Evolutionary conservation across 2,888 invertebrate species (phyloP), one percentile per base, ranked within the genome.

Genomic region (Resseliella maxima): DNA sequence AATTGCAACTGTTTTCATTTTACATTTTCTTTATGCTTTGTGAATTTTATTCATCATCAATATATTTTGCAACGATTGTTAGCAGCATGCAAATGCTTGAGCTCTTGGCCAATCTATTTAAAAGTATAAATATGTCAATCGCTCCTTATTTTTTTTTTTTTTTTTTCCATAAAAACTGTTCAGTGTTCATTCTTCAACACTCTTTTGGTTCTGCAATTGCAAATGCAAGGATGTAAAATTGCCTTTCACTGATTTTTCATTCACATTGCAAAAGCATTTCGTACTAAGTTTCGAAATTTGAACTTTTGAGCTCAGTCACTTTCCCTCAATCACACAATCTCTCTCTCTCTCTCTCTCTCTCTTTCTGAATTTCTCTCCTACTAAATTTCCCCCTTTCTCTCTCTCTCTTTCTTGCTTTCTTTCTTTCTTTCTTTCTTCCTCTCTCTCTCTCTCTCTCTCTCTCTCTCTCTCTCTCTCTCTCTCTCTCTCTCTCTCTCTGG

Each of bases 81-180:
- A 72, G 72, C 31, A 72, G 72, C 72, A 72, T 72, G 72, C 72
- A 31, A 72, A 72, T 72, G 72, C 72, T 31, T 31, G 3, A 27
- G 72, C 72, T 59, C 59, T 59, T 72, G 72, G 72, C 35, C 72
- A 72, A 72, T 72, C 72, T 10, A 72, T 72, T 72, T 72, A 72
- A 72, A 31, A 72, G 27, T 72, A 72, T 31, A 72, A 72, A 72
- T 72, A 72, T 72, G 72, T 31, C 72, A 72, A 72, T 72, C 72
- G 35, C 8, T 50, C 21, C 18, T 21, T 50, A 6, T 50, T 21
- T 50, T 21, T 21, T 2, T 50, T 18, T 50, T 21, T 21, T 10
- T 50, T 21, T n/a, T n/a, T n/a, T n/a, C n/a, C n/a, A n/a, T n/a
- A n/a, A n/a, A n/a, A n/a, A n/a, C n/a, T n/a, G n/a, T n/a, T n/a